Conservation (phyloP, 2,888 invertebrate species). For the Andrena praecox region DNA sequence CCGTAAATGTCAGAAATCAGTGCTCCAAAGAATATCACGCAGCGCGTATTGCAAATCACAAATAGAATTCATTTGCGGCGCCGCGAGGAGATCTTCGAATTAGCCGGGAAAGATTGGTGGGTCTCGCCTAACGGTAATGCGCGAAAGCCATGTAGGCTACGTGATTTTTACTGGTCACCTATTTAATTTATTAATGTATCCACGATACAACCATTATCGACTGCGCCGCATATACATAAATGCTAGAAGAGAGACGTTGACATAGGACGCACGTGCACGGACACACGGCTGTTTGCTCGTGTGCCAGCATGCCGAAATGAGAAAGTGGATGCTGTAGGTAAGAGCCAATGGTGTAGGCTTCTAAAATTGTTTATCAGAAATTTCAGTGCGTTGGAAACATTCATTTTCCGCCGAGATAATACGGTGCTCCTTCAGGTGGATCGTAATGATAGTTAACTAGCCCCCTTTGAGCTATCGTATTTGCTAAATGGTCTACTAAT, state of each 20-base stretch:
- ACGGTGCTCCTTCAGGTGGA: background rate
- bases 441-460: slow-evolving; percentile 3
- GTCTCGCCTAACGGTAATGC: background rate
- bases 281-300: background rate
- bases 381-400: background rate
- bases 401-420: background rate
- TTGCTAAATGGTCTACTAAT: background rate
- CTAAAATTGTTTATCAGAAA: slow-evolving; percentile 21
- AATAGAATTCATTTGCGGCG: background rate
- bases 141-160: background rate
- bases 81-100: background rate
- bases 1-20: background rate
- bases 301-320: slow-evolving; percentile 53
- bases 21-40: background rate
- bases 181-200: background rate
- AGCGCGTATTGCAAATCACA: background rate
- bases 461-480: background rate
- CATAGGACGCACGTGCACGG: background rate
- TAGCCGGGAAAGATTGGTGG: background rate
- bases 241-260: background rate
- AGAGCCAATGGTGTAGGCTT: slow-evolving; percentile 70
- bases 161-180: background rate
- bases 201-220: background rate
- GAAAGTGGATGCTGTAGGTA: slow-evolving; percentile 73
- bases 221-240: background rate